Percentiles rank a stretch among this genome's conserved stretches.
These are phyloP conservation scores for Akabosia matsudoensis DNA, from an alignment of 1,140 invertebrate species.

Conservation along the genomic window DNA sequence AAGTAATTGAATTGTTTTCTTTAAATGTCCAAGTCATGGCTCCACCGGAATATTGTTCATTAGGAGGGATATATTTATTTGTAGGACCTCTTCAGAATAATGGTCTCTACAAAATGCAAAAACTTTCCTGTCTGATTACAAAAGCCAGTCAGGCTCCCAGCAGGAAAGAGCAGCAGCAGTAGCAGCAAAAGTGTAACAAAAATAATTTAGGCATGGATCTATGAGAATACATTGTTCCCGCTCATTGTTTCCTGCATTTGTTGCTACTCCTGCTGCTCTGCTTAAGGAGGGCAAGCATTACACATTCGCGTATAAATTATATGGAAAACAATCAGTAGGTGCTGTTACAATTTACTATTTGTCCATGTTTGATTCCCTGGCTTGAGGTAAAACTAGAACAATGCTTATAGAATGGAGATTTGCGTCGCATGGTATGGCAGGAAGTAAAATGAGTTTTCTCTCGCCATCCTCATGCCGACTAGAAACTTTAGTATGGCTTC, in stretches of 20 bases:
- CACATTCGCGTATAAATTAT: not conserved
- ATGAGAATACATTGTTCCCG: too few relatives aligned
- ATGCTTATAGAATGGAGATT: not conserved
- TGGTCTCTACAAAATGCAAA: not conserved
- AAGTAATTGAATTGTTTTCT: conserved; percentile 22
- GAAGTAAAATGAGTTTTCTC: not conserved
- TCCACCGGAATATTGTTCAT: not conserved
- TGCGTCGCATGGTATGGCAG: not conserved
- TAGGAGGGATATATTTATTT: not conserved
- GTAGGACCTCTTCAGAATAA: too few relatives aligned
- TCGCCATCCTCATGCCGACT: not conserved
- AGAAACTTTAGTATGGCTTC: not conserved
- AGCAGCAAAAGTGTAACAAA: too few relatives aligned
- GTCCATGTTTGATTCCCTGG: not conserved
- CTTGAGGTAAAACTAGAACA: not conserved
- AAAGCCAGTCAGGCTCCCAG: not conserved
- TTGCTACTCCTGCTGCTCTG: not conserved
- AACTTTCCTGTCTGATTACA: not conserved
- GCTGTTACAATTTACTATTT: not conserved
- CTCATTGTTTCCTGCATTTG: not conserved
- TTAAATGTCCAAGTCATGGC: conserved; percentile 17
- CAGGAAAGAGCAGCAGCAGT: conserved; percentile 2
- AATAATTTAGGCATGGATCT: too few relatives aligned
- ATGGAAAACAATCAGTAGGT: not conserved
- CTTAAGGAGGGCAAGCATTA: not conserved